phyloP scores from a whole-genome alignment of 2,888 invertebrate species.

The Aphidius colemani region DNA sequence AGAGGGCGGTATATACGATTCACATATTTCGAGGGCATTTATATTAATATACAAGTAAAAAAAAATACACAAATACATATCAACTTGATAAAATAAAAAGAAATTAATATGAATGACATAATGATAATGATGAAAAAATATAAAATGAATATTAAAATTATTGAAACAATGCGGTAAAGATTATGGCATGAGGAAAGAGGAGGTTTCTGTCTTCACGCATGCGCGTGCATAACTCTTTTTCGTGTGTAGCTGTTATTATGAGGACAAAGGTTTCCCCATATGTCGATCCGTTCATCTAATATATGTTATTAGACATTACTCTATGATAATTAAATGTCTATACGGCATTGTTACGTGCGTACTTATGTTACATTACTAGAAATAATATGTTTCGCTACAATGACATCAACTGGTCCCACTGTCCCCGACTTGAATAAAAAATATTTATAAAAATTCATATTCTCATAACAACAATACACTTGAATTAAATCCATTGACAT shows the following conservation, averaged over 20 bases:
- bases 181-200: conserved; percentile 58
- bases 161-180: no score
- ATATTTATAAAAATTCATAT: no score
- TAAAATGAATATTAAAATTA: no score
- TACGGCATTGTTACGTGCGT: conserved; percentile 58
- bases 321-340: conserved; percentile 61
- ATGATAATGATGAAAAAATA: not conserved
- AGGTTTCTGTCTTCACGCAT: conserved; percentile 42
- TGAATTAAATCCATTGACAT: no score
- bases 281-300: conserved; percentile 57
- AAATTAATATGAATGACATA: not conserved
- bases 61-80: conserved; percentile 18
- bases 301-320: conserved; percentile 61
- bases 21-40: conserved; percentile 36
- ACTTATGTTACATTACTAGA: conserved; percentile 56
- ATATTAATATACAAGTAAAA: conserved; percentile 11
- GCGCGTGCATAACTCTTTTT: conserved; percentile 50
- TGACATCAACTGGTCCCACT: conserved; percentile 57
- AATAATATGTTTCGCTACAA: conserved; percentile 60
- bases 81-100: not conserved
- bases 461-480: no score
- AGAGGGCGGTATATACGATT: conserved; percentile 45
- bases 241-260: conserved; percentile 56
- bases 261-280: conserved; percentile 59
- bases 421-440: conserved; percentile 61